These are phyloP conservation scores for Apeltes quadracus DNA, from an alignment of 2,113 vertebrate species.

Conservation along the genomic window DNA sequence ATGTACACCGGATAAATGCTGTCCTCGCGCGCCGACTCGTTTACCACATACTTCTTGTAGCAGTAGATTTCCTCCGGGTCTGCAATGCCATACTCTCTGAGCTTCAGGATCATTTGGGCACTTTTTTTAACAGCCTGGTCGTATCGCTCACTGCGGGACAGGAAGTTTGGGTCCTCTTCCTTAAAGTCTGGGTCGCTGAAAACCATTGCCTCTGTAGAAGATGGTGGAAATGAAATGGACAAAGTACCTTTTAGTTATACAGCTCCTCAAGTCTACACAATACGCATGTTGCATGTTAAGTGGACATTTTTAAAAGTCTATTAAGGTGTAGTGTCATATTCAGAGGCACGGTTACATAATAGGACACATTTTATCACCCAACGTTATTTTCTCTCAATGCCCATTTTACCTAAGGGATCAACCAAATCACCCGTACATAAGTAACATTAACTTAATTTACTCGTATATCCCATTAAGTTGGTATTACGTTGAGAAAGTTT, in stretches of 20 bases:
- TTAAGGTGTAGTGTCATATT: background rate
- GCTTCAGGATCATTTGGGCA: slow-evolving; percentile 88
- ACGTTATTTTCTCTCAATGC: background rate
- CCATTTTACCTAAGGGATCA: background rate
- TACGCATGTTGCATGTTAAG: background rate
- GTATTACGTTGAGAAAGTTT: rapidly evolving
- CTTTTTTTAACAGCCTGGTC: slow-evolving; percentile 91
- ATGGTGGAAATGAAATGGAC: slow-evolving; percentile 6
- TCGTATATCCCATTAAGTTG: too few relatives aligned
- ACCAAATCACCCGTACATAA: background rate
- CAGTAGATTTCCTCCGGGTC: slow-evolving; percentile 91
- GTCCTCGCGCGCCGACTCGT: background rate
- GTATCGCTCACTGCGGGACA: slow-evolving; percentile 92
- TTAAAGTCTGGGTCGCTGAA: slow-evolving; percentile 89
- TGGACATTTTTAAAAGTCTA: background rate
- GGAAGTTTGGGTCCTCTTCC: slow-evolving; percentile 91
- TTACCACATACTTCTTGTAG: slow-evolving; percentile 88
- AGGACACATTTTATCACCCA: background rate
- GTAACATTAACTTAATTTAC: background rate
- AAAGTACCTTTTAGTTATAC: background rate
- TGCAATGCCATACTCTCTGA: slow-evolving; percentile 88
- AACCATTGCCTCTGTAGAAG: slow-evolving; percentile 86
- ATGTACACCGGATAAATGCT: background rate
- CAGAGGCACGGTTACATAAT: background rate
- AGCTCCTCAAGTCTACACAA: background rate